These are phyloP conservation scores for Cydia fagiglandana DNA, from an alignment of 1,140 invertebrate species.

Conservation along the genomic window DNA sequence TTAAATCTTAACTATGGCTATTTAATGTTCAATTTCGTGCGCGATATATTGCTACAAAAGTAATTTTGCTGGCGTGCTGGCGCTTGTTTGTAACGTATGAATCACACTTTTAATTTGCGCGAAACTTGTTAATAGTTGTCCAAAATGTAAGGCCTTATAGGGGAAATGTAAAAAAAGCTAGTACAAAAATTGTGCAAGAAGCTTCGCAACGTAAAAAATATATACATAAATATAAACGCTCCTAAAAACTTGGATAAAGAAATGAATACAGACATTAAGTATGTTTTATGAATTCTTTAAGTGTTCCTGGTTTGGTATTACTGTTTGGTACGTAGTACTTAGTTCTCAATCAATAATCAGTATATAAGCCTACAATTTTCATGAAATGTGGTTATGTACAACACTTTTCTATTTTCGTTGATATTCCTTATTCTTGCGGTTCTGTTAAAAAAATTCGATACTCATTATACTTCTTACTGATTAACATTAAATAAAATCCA, in stretches of 20 bases:
- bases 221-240: neutral
- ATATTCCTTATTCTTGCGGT: no score
- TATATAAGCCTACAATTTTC: no score
- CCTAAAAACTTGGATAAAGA: no score
- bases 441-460: no score
- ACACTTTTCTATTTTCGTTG: no score
- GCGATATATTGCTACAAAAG: neutral
- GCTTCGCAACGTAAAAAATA: neutral
- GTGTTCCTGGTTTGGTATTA: no score
- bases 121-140: conserved; percentile 5
- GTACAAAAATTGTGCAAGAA: neutral
- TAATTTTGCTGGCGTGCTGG: neutral
- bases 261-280: no score
- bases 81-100: conserved; percentile 7
- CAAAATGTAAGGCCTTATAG: neutral
- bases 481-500: neutral
- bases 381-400: no score
- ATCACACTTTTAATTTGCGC: conserved; percentile 6
- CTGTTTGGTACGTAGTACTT: no score
- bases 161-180: neutral
- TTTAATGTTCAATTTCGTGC: neutral
- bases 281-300: no score
- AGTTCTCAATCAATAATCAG: no score
- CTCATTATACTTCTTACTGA: neutral
- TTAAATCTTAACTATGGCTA: neutral